Evolutionary conservation across 53 echinoderm and acorn worm species (phyloP), one percentile per base, ranked within the genome.

Genomic region (Actinopyga echinites): DNA sequence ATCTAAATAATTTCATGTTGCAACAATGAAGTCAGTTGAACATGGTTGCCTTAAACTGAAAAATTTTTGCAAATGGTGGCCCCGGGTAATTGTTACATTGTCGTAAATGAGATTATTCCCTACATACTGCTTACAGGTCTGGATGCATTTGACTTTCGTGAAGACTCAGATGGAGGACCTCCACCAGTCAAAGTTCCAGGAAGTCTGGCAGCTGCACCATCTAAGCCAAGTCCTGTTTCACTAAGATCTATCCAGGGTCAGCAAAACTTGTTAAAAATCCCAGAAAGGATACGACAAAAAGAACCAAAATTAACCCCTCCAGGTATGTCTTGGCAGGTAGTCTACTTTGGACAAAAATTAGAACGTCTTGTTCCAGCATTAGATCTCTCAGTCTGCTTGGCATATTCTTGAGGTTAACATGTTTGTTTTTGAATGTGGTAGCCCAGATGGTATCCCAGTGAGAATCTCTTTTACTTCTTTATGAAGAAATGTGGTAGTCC

Each of bases 241-340:
- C 49, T 17, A 49, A 49, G 49, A 49, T 49, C 49, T 15, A 17
- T 6, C 62, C 62, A 17, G 62, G 62, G 25, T 25, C 62, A 62
- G 28, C 62, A 62, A 49, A 49, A 49, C 17, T 17, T 15, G 62
- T 62, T 62, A 20, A 62, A 62, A 62, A 20, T 62, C 21, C 62
- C 62, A 62, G 62, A 62, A 62, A 62, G 62, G 21, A 62, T 62
- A 62, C 62, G 62, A 62, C 62, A 62, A 62, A 62, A 62, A 62
- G 62, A 62, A 23, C 12, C 5, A 1, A 62, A 62, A 62, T 1
- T 62, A 62, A 62, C 62, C 5, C 28, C 62, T 62, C 62, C 62
- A 62, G 62, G 62, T 62, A 8, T 3, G 57, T 56, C 31, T 69
- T 21, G 6, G 8, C 53, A 17, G 25, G n/a, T 30, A 22, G 17